Percentiles rank a stretch among this genome's conserved stretches.
phyloP scores from a whole-genome alignment of 2,888 invertebrate genomes.

The Bedellia somnulentella region DNA sequence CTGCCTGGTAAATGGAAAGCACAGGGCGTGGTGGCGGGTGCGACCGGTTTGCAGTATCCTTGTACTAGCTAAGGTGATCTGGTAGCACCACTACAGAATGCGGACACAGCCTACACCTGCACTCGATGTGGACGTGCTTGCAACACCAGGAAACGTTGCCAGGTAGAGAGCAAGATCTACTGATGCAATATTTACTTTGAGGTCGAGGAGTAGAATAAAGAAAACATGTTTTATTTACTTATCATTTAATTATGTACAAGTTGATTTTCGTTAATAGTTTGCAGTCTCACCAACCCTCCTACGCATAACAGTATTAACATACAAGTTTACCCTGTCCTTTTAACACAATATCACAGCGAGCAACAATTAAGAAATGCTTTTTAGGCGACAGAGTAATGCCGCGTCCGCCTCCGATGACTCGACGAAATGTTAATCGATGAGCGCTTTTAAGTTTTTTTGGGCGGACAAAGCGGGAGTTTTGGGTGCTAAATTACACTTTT shows the following conservation, averaged over 20 bases:
- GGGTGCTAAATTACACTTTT: slow-evolving; percentile 52
- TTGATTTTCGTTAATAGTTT: slow-evolving; percentile 27
- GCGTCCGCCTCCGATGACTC: slow-evolving; percentile 36
- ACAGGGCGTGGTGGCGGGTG: slow-evolving; percentile 36
- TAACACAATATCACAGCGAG: slow-evolving; percentile 60
- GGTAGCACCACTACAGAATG: slow-evolving; percentile 45
- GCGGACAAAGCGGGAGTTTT: slow-evolving; percentile 33
- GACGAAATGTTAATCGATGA: slow-evolving; percentile 45
- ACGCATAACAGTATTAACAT: slow-evolving; percentile 31
- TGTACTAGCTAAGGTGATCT: slow-evolving; percentile 49
- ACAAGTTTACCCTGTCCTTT: slow-evolving; percentile 44
- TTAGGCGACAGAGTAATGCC: slow-evolving; percentile 21
- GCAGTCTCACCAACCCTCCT: slow-evolving; percentile 22
- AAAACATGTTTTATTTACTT: background rate
- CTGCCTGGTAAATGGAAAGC: slow-evolving; percentile 47
- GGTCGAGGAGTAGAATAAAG: background rate
- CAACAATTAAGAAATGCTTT: slow-evolving; percentile 55
- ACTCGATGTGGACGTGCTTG: slow-evolving; percentile 16
- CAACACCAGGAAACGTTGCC: slow-evolving; percentile 31
- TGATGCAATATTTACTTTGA: background rate
- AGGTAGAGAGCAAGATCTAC: background rate
- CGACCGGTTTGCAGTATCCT: slow-evolving; percentile 44
- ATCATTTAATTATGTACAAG: slow-evolving; percentile 48
- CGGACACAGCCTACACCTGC: slow-evolving; percentile 45
- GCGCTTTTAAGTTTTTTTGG: slow-evolving; percentile 30